Evolutionary conservation across 2,113 vertebrate species (phyloP).

Genomic region (Tenrec ecaudatus): DNA sequence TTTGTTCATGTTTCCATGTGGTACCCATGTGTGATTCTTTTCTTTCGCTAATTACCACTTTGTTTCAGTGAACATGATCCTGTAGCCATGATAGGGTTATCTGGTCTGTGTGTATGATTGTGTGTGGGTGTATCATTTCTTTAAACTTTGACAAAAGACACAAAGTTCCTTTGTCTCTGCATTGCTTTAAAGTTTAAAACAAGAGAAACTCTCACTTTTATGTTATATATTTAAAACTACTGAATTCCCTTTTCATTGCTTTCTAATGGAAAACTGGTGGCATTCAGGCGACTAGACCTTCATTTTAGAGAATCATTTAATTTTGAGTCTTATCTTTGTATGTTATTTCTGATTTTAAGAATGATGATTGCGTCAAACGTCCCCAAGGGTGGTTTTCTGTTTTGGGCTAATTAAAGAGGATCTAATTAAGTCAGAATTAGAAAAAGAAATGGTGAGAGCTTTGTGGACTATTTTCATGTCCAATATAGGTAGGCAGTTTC

Average conservation of each 20-base stretch:
- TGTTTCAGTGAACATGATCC: conserved; percentile 18
- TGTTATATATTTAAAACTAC: conserved; percentile 13
- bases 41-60: conserved; percentile 2
- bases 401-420: conserved; percentile 57
- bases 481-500: not conserved
- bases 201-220: conserved; percentile 37
- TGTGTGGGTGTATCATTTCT: not conserved
- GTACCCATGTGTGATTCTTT: not conserved
- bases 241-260: conserved; percentile 47
- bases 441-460: conserved; percentile 35
- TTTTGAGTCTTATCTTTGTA: conserved; percentile 50
- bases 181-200: conserved; percentile 54
- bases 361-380: conserved; percentile 33
- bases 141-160: not conserved
- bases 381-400: not conserved
- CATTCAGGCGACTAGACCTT: conserved; percentile 4
- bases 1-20: not conserved
- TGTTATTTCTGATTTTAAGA: conserved; percentile 45
- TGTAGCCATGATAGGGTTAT: not conserved
- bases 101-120: not conserved
- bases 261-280: conserved; percentile 50
- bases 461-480: not conserved
- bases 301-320: conserved; percentile 49
- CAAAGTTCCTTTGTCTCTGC: conserved; percentile 43
- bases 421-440: conserved; percentile 51